Percentiles rank a stretch among this genome's conserved stretches.
These are phyloP conservation scores for human DNA, from an alignment of 2,113 vertebrate species.

Conservation along the genomic window GRCh38 chr14:29012001-29012500, in stretches of 20 bases:
- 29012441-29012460: not conserved
- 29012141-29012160: not conserved
- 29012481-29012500: not conserved
- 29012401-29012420: not conserved
- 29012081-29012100: not conserved
- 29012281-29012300: not conserved
- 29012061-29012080: not conserved
- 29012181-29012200: not conserved
- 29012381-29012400: not conserved
- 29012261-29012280: not conserved
- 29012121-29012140: not conserved
- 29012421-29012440: not conserved
- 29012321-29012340: not conserved
- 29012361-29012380: not conserved
- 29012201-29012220: not conserved
- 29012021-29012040: not conserved
- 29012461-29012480: not conserved
- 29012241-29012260: not conserved
- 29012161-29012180: not conserved
- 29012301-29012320: not conserved
- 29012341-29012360: not conserved
- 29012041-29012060: not conserved
- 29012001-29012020: not conserved
- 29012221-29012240: not conserved
- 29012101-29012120: not conserved